Percentiles rank a stretch among this genome's conserved stretches.
phyloP scores from a whole-genome alignment of 1,140 invertebrate genomes.

The Drosophila tristis region DNA sequence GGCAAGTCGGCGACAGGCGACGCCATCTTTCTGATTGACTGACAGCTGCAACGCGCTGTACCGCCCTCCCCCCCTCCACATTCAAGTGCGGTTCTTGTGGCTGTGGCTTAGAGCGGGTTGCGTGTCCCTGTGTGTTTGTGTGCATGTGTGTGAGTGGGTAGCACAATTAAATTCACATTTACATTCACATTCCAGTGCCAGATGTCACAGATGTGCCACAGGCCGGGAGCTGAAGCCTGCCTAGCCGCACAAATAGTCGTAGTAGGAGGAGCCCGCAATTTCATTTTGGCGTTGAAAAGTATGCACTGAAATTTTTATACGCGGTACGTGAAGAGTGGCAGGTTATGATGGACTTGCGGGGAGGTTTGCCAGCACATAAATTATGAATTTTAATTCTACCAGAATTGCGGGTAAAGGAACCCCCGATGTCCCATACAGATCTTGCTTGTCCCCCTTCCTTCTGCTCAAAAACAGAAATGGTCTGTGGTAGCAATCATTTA shows the following conservation, averaged over 20 bases:
- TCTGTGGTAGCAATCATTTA: too few species aligned
- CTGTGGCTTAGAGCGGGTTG: not conserved
- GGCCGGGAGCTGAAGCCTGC: too few species aligned
- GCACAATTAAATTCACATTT: constrained; percentile 74
- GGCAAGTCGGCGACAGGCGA: constrained; percentile 61
- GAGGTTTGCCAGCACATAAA: too few species aligned
- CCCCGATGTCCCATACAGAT: too few species aligned
- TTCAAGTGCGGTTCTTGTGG: constrained; percentile 24
- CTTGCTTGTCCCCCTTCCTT: too few species aligned
- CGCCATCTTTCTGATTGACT: constrained; percentile 68
- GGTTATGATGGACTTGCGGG: too few species aligned
- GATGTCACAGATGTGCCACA: constrained; percentile 40
- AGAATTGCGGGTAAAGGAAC: too few species aligned
- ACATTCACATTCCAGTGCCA: constrained; percentile 44
- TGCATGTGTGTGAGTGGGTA: constrained; percentile 24
- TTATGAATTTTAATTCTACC: too few species aligned
- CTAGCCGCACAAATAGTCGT: constrained; percentile 10
- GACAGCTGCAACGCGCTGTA: constrained; percentile 37
- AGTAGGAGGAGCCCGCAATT: constrained; percentile 33
- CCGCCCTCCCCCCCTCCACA: not conserved
- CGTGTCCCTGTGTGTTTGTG: not conserved
- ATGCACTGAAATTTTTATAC: constrained; percentile 73
- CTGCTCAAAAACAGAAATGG: not conserved
- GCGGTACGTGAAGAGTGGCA: not conserved
- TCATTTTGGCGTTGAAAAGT: constrained; percentile 61